These are phyloP conservation scores for Ormyrus pomaceus DNA, from an alignment of 2,888 invertebrate genomes.

Conservation along the genomic window DNA sequence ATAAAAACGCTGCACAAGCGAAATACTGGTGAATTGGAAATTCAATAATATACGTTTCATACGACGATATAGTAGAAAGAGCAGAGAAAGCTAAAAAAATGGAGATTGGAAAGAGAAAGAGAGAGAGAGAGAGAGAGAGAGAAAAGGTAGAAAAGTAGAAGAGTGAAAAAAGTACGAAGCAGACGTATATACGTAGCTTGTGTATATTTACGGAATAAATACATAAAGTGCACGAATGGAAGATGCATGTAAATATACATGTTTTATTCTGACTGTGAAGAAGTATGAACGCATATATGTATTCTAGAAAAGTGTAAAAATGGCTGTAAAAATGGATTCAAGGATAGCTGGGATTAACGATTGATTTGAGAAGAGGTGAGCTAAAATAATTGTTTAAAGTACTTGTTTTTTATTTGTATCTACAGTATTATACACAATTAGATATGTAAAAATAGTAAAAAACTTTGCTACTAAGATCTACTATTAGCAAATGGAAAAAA, in stretches of 20 bases:
- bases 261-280: conserved; percentile 45
- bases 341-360: conserved; percentile 23
- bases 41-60: conserved; percentile 66
- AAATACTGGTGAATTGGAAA: conserved; percentile 68
- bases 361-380: conserved; percentile 11
- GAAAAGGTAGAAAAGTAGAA: conserved; percentile 45
- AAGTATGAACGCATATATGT: conserved; percentile 11
- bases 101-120: conserved; percentile 7
- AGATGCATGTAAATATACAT: conserved; percentile 53
- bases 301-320: conserved; percentile 21
- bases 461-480: conserved; percentile 26
- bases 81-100: conserved; percentile 50
- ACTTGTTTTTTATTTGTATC: conserved; percentile 22
- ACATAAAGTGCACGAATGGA: conserved; percentile 48
- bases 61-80: conserved; percentile 62
- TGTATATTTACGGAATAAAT: conserved; percentile 51
- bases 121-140: conserved; percentile 48
- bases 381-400: conserved; percentile 14
- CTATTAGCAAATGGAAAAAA: conserved; percentile 23
- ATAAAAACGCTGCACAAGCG: conserved; percentile 75
- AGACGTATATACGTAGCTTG: conserved; percentile 45
- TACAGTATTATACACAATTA: conserved; percentile 38
- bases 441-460: conserved; percentile 37
- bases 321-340: not conserved
- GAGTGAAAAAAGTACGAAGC: conserved; percentile 44